These are phyloP conservation scores for Chionis minor DNA, from an alignment of 2,113 vertebrate species.

Conservation along the genomic window DNA sequence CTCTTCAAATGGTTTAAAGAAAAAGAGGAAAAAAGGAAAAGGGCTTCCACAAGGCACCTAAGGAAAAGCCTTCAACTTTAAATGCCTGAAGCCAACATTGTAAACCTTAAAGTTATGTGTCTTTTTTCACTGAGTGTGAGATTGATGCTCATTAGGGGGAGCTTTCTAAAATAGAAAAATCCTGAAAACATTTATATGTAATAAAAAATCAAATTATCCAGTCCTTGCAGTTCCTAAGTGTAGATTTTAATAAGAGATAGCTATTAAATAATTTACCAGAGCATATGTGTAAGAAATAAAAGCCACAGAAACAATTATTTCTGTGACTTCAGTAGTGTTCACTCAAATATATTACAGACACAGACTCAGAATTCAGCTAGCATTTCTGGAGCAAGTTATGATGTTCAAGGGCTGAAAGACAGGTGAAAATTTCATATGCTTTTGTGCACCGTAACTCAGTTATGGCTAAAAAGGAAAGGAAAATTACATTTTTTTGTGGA, in stretches of 20 bases:
- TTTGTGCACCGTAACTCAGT: fast-evolving
- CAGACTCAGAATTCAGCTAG: neutral
- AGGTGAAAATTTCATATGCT: neutral
- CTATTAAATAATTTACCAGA: neutral
- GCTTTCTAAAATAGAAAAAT: neutral
- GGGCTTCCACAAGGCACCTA: neutral
- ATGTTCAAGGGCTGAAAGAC: neutral
- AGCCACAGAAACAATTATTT: neutral
- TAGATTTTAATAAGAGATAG: neutral
- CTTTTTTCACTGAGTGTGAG: neutral
- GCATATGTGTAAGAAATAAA: neutral
- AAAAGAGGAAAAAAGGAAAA: neutral
- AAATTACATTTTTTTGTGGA: neutral
- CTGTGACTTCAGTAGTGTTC: neutral
- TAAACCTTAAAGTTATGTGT: neutral
- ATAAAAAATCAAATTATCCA: neutral
- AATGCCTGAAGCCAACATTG: neutral
- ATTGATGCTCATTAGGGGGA: neutral
- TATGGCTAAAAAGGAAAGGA: neutral
- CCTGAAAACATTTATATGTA: neutral
- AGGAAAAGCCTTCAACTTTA: neutral
- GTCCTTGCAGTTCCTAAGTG: neutral
- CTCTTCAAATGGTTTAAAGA: neutral
- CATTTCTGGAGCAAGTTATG: neutral
- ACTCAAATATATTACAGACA: neutral